Percentiles rank a stretch among this genome's conserved stretches.
phyloP scores from a whole-genome alignment of 2,113 vertebrate genomes.

The Chionomys nivalis region DNA sequence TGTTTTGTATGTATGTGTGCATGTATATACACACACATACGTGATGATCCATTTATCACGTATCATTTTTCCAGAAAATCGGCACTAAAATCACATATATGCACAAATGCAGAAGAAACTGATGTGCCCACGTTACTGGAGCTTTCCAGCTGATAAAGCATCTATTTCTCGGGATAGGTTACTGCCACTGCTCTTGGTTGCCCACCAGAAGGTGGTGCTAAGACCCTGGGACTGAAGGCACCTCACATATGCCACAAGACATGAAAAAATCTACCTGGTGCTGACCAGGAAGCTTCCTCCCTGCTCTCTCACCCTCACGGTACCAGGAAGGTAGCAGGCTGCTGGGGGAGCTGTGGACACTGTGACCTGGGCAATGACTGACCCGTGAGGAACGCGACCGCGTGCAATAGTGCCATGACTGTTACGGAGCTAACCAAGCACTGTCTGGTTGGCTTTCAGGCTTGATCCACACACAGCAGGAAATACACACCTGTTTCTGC shows the following conservation, averaged over 20 bases:
- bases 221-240: not conserved
- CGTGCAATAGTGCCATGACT: not conserved
- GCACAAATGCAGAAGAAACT: not conserved
- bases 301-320: not conserved
- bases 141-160: not conserved
- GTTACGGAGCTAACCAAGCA: not conserved
- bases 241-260: not conserved
- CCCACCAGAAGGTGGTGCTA: not conserved
- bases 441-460: not conserved
- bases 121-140: not conserved
- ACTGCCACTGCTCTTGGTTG: not conserved
- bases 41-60: not conserved
- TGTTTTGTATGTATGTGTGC: no score
- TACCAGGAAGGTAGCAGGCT: not conserved
- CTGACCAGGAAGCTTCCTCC: not conserved
- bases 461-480: not conserved
- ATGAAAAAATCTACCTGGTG: not conserved
- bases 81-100: slow-evolving; percentile 5
- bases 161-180: not conserved
- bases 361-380: not conserved
- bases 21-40: not conserved
- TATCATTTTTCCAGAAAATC: not conserved
- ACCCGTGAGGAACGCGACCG: no score
- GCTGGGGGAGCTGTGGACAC: not conserved
- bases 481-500: not conserved